Evolutionary conservation across 2,113 vertebrate genomes (phyloP).

Genomic region (Hippopotamus amphibius): DNA sequence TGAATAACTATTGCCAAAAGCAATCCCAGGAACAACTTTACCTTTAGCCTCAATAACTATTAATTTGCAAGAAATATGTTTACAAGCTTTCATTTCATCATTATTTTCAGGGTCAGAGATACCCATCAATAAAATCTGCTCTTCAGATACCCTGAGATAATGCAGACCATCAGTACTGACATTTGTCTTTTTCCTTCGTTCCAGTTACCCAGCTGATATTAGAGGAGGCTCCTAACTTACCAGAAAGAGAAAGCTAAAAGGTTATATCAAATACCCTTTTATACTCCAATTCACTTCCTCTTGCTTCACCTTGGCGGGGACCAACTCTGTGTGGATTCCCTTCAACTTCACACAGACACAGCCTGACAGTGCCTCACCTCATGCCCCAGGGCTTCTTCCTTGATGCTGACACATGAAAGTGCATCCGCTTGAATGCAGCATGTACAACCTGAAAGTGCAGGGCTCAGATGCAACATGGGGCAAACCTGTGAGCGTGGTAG

Average conservation of each 20-base stretch:
- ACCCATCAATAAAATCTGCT: neutral
- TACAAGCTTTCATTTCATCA: conserved; percentile 29
- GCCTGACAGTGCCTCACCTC: neutral
- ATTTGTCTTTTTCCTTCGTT: neutral
- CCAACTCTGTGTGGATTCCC: neutral
- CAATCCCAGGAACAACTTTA: conserved; percentile 43
- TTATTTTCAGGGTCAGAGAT: conserved; percentile 17
- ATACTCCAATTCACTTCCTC: neutral
- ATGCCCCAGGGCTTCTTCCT: neutral
- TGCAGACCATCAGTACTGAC: neutral
- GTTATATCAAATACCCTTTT: neutral
- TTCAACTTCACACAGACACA: neutral
- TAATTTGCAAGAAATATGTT: conserved; percentile 37
- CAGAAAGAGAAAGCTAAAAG: neutral
- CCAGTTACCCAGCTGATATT: neutral
- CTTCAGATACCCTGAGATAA: conserved; percentile 11
- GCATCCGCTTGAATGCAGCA: neutral
- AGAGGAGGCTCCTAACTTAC: neutral
- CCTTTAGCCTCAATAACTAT: conserved; percentile 44
- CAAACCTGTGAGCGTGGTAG: neutral
- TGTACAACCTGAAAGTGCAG: neutral
- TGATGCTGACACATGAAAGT: conserved; percentile 40
- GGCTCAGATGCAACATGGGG: neutral
- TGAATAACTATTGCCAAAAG: conserved; percentile 43
- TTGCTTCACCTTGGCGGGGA: neutral